Conservation (phyloP, 2,113 vertebrate genomes). For the Bombycilla garrulus region DNA sequence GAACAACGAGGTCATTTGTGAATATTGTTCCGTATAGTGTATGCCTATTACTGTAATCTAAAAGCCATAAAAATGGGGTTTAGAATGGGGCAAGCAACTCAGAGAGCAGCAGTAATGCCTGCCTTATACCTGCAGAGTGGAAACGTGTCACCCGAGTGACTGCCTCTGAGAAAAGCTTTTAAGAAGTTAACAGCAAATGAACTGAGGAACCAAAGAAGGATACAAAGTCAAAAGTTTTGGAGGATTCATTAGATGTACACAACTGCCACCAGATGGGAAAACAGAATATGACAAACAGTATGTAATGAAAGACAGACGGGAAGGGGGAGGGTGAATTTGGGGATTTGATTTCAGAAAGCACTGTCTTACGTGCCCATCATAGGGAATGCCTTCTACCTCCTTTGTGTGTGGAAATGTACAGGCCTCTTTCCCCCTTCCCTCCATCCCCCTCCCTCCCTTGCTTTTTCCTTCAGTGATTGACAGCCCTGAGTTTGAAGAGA, state of each 20-base stretch:
- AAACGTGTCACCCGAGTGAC: not conserved
- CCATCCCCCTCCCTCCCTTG: not conserved
- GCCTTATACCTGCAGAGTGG: not conserved
- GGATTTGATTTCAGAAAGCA: not conserved
- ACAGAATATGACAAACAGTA: slow-evolving; percentile 37
- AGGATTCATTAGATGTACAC: slow-evolving; percentile 26
- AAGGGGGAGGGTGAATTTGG: not conserved
- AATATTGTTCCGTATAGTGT: not conserved
- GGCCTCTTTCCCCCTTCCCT: not conserved
- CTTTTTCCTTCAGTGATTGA: not conserved
- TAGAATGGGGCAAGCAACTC: not conserved
- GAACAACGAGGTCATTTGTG: slow-evolving; percentile 45
- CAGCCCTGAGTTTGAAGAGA: not conserved
- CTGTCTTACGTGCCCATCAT: not conserved
- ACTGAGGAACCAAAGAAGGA: slow-evolving; percentile 2
- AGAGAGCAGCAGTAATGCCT: not conserved
- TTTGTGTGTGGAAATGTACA: not conserved
- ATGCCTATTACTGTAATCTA: slow-evolving; percentile 45
- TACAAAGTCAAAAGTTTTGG: slow-evolving; percentile 10
- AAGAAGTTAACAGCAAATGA: slow-evolving; percentile 43
- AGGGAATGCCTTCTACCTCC: not conserved
- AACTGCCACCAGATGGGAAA: slow-evolving; percentile 57
- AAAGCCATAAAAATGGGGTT: slow-evolving; percentile 45
- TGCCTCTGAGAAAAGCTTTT: slow-evolving; percentile 48
- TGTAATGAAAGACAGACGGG: not conserved